These are phyloP conservation scores for Caerostris darwini DNA, from an alignment of 1,140 invertebrate genomes.

Conservation along the genomic window DNA sequence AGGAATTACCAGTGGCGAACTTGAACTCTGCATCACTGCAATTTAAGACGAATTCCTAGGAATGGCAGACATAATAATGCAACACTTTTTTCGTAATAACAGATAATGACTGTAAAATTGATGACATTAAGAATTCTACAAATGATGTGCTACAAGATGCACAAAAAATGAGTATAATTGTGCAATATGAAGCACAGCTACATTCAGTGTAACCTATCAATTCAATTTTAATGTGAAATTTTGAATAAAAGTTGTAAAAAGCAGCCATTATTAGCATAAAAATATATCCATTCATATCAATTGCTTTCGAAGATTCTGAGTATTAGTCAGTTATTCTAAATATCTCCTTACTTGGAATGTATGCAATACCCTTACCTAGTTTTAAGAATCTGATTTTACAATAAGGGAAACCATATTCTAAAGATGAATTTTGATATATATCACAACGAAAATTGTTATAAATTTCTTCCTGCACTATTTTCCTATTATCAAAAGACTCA, in stretches of 20 bases:
- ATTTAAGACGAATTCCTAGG: background rate
- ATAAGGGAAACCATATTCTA: too few relatives aligned
- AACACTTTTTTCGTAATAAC: background rate
- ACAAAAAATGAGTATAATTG: background rate
- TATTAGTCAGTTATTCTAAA: too few relatives aligned
- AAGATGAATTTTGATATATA: too few relatives aligned
- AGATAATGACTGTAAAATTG: background rate
- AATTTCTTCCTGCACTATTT: too few relatives aligned
- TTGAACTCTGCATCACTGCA: conserved; percentile 30
- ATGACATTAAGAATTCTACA: background rate
- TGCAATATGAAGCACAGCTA: background rate
- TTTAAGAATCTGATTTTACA: too few relatives aligned
- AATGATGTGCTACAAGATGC: background rate
- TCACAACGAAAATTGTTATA: too few relatives aligned
- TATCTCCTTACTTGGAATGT: too few relatives aligned
- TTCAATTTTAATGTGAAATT: conserved; percentile 20
- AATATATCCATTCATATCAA: too few relatives aligned
- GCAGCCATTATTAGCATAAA: too few relatives aligned
- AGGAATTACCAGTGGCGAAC: conserved; percentile 7
- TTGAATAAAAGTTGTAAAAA: background rate
- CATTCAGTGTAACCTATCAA: background rate
- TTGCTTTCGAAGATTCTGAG: too few relatives aligned
- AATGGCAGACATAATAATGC: background rate
- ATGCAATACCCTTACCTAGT: too few relatives aligned
- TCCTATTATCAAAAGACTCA: too few relatives aligned